Percentiles rank a stretch among this genome's conserved stretches.
These are phyloP conservation scores for Laodelphax striatellus DNA, from an alignment of 1,140 invertebrate species.

Conservation along the genomic window DNA sequence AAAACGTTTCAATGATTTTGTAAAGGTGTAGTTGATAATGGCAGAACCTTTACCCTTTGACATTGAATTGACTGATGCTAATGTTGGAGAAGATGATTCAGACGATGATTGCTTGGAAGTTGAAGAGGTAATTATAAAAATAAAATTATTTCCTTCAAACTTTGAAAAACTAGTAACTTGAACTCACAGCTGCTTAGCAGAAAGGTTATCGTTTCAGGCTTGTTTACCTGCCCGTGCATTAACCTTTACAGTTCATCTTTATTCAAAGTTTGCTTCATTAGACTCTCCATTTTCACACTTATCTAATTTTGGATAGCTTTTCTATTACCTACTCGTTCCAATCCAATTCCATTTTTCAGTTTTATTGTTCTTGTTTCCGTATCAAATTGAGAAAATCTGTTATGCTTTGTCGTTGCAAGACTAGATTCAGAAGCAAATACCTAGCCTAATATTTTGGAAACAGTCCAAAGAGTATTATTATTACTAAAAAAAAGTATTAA, in stretches of 20 bases:
- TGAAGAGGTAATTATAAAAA: constrained; percentile 50
- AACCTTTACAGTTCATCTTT: background rate
- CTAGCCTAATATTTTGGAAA: too few species aligned
- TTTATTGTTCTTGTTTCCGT: too few species aligned
- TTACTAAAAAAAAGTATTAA: too few species aligned
- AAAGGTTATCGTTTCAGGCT: constrained; percentile 9
- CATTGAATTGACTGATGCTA: constrained; percentile 69
- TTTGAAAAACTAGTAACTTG: too few species aligned
- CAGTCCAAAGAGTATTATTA: too few species aligned
- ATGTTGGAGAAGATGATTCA: constrained; percentile 58
- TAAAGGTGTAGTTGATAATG: too few species aligned
- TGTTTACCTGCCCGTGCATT: background rate
- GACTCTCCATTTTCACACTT: background rate
- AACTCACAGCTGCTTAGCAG: too few species aligned
- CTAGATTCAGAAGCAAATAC: too few species aligned
- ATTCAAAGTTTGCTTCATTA: background rate
- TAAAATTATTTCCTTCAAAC: background rate
- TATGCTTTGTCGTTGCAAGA: too few species aligned
- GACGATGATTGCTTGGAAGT: constrained; percentile 70
- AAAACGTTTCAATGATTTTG: constrained; percentile 32
- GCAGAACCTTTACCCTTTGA: constrained; percentile 45
- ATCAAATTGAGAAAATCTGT: too few species aligned
- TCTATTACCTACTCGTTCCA: too few species aligned
- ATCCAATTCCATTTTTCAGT: too few species aligned
- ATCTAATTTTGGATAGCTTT: background rate